Conservation (phyloP, 2,888 invertebrate genomes). For the Acanthosepion pharaonis region DNA sequence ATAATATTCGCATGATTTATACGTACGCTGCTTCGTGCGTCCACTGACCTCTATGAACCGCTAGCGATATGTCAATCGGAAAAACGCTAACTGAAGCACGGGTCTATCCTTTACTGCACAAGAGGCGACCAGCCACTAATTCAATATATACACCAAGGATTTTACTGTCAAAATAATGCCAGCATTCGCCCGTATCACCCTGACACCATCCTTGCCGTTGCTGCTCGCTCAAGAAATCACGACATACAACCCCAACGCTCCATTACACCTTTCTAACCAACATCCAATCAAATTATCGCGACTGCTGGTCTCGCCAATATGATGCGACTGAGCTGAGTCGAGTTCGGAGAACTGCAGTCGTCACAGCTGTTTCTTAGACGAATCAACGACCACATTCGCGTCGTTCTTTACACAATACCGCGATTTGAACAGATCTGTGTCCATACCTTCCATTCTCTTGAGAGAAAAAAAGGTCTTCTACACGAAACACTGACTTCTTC, state of each 20-base stretch:
- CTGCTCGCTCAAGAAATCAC: not conserved
- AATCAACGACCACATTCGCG: not conserved
- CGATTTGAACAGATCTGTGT: not conserved
- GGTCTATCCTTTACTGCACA: not conserved
- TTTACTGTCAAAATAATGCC: not conserved
- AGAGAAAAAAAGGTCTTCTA: not conserved
- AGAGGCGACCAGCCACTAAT: not conserved
- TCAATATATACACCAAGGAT: not conserved
- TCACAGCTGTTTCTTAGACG: not conserved
- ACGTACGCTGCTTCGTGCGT: not conserved
- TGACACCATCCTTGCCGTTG: not conserved
- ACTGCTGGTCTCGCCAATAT: not conserved
- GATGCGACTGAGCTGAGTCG: not conserved
- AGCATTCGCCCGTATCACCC: not conserved
- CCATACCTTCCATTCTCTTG: not conserved
- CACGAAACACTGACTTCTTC: not conserved
- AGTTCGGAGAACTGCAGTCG: not conserved
- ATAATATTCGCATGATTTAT: not conserved
- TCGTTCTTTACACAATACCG: not conserved
- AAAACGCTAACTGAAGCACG: not conserved
- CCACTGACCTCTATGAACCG: not conserved
- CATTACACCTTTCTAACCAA: not conserved
- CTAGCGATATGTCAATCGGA: not conserved
- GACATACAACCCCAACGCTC: not conserved
- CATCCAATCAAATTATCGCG: not conserved